These are phyloP conservation scores for Lamellibrachia luymesi DNA, from an alignment of 1,140 invertebrate species.

Conservation along the genomic window DNA sequence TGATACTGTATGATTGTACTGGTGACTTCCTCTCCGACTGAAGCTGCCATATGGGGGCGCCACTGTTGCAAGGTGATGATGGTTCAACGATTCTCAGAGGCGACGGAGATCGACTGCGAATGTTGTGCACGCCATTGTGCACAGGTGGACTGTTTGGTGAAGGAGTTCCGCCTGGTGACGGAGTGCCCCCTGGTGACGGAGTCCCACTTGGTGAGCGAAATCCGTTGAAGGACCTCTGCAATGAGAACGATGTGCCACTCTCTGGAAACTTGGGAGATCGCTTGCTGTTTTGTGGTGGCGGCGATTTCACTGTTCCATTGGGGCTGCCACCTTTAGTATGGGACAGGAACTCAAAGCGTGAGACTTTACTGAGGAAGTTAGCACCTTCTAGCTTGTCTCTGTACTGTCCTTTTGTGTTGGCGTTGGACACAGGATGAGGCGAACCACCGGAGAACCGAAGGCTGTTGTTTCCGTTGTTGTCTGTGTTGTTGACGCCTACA, in stretches of 20 bases:
- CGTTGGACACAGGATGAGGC: not conserved
- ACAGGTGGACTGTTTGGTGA: not conserved
- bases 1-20: not conserved
- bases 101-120: not conserved
- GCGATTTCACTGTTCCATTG: not conserved
- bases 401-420: conserved; percentile 19
- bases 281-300: not conserved
- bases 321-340: not conserved
- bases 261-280: not conserved
- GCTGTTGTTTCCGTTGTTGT: not conserved
- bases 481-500: not conserved
- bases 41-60: not conserved
- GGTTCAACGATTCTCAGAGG: not conserved
- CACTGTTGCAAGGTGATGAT: not conserved
- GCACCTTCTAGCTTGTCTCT: conserved; percentile 42
- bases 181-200: not conserved
- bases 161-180: not conserved
- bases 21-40: not conserved
- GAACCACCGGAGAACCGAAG: not conserved
- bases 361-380: conserved; percentile 52
- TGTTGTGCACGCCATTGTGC: not conserved
- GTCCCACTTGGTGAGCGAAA: not conserved
- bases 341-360: conserved; percentile 50
- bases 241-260: not conserved
- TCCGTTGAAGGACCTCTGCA: not conserved